Base-by-base conservation (phyloP, 2,113 vertebrate species). In the Gasterosteus aculeatus region DNA sequence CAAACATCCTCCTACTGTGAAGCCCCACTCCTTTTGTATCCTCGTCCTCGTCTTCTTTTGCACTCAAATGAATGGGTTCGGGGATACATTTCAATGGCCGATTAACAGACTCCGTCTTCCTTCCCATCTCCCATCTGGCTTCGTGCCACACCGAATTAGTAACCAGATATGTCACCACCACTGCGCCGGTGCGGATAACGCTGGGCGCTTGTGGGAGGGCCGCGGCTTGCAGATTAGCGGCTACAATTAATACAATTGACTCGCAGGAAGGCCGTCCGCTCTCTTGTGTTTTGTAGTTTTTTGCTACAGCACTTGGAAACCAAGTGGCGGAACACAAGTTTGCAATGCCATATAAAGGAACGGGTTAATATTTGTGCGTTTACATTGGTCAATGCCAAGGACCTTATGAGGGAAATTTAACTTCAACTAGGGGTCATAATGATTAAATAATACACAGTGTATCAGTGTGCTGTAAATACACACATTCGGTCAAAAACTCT, bases 111-210 rank as follows among this genome's bases (percentile, higher is more conserved):
- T 70, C 42, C 59, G 77, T 77, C 74, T 57, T 70, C 66, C 72
- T 79, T 44, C 49, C 80, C 63, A 5, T 81, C 79, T 86, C 77
- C 83, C 87, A 81, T 81, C 77, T 87, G 82, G 84, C 82, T 67
- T 72, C 41, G 58, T 62, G 84, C 83, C 86, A 85, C 81, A 74
- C 75, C 4, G 42, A 81, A 78, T 87, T 83, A 89, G 85, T 60
- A 88, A 86, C 70, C 76, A 84, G 84, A 88, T 84, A 84, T 83
- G 85, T 86, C 82, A 79, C 76, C 67, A 60, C 68, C 80, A 65
- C 68, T 49, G 47, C 7, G 70, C 75, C 35, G 76, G 74, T 75
- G 74, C 22, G 46, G 77, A 64, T 77, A 87, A 72, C 71, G 46
- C 46, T 7, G 72, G 56, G 46, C 56, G 49, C 82, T 77, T 85